phyloP scores from a whole-genome alignment of 53 echinoderm and acorn worm genomes.

The Pentamera pediparva region DNA sequence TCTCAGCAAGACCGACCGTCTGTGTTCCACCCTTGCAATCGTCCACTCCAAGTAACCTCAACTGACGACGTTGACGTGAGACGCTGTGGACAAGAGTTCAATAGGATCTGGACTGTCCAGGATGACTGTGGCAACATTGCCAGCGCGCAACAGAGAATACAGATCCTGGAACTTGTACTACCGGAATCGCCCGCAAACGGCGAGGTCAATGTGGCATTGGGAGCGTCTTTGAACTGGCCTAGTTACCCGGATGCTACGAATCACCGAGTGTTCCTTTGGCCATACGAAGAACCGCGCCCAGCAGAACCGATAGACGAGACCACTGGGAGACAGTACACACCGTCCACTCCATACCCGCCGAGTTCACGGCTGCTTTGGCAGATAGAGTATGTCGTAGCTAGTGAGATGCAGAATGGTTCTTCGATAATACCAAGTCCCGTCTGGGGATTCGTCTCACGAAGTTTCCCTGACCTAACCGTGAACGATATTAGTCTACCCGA shows the following conservation, averaged over 20 bases:
- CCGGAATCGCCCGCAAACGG: constrained; percentile 21
- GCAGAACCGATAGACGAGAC: neutral
- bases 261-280: constrained; percentile 20
- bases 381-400: constrained; percentile 6
- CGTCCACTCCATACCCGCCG: constrained; percentile 15
- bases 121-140: constrained; percentile 20
- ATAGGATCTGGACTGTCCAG: constrained; percentile 7
- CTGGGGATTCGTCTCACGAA: constrained; percentile 25
- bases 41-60: neutral
- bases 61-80: neutral
- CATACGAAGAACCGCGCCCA: constrained; percentile 7
- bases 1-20: neutral
- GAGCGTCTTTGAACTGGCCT: constrained; percentile 1
- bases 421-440: constrained; percentile 17
- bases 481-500: neutral
- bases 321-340: neutral
- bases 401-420: neutral
- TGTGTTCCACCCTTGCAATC: constrained; percentile 7
- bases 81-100: constrained; percentile 1
- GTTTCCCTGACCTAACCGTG: constrained; percentile 18
- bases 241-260: constrained; percentile 14
- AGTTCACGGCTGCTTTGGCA: constrained; percentile 17
- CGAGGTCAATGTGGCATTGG: constrained; percentile 9
- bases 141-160: neutral
- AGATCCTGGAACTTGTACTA: constrained; percentile 1